Evolutionary conservation across 2,888 invertebrate genomes (phyloP).

Genomic region (Lasioglossum calceatum): DNA sequence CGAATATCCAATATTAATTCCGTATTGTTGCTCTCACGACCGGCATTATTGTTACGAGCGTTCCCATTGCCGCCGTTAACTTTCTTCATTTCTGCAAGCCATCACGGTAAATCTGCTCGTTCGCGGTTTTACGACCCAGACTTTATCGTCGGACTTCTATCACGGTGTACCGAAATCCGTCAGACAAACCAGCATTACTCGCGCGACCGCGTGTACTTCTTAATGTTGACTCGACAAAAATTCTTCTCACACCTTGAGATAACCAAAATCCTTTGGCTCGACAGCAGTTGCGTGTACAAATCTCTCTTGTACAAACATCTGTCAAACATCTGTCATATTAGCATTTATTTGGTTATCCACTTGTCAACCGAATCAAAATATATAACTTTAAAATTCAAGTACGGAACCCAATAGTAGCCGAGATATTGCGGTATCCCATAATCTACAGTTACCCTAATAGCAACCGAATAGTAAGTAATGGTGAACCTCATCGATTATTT

Average conservation of each 20-base stretch:
- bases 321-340: too few species aligned
- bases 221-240: neutral
- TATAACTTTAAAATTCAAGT: neutral
- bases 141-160: slow-evolving; percentile 32
- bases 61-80: slow-evolving; percentile 21
- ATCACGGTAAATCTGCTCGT: slow-evolving; percentile 41
- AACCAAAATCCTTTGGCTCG: neutral
- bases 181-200: slow-evolving; percentile 4
- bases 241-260: neutral
- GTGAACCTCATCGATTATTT: neutral
- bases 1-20: slow-evolving; percentile 29
- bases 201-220: neutral
- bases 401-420: neutral
- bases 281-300: neutral
- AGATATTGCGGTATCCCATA: neutral
- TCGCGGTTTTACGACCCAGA: slow-evolving; percentile 36
- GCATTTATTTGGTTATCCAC: too few species aligned
- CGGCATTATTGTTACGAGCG: slow-evolving; percentile 10
- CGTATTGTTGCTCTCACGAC: neutral
- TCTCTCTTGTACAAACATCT: neutral
- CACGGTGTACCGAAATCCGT: slow-evolving; percentile 8
- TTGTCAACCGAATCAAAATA: too few species aligned
- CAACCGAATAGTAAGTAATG: neutral
- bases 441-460: neutral
- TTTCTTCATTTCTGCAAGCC: slow-evolving; percentile 24